Conservation (phyloP, 2,797 vertebrate species). For the Artibeus jamaicensis region DNA sequence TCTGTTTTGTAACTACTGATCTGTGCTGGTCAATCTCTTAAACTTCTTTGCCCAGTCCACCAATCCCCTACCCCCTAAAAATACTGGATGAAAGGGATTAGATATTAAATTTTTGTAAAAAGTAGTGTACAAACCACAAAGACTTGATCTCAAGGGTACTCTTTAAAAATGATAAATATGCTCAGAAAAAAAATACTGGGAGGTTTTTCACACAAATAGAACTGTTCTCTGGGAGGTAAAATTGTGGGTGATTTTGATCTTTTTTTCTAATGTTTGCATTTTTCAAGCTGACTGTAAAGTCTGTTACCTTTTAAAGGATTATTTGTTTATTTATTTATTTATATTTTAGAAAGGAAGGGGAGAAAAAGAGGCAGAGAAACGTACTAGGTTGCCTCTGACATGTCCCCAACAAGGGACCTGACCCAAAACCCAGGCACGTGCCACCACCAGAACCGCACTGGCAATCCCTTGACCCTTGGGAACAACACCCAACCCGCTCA, state of each 20-base stretch:
- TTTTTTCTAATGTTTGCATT: neutral
- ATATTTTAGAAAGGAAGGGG: neutral
- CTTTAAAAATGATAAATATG: neutral
- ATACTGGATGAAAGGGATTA: conserved; percentile 4
- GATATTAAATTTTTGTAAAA: neutral
- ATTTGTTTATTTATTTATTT: neutral
- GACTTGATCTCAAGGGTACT: neutral
- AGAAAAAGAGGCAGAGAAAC: neutral
- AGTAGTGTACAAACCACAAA: neutral
- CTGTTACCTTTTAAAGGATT: neutral
- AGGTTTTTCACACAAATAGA: neutral
- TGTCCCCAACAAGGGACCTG: neutral
- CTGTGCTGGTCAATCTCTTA: neutral
- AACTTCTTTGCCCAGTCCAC: neutral
- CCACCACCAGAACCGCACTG: neutral
- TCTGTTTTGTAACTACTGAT: neutral
- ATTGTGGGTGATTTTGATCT: neutral
- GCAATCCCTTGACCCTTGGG: neutral
- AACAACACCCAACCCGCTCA: neutral
- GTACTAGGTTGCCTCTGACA: neutral
- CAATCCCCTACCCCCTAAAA: neutral
- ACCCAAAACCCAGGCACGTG: neutral
- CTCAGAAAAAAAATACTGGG: neutral
- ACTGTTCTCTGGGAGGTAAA: neutral
- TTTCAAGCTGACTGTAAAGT: neutral